Evolutionary conservation across 2,888 invertebrate species (phyloP), one percentile per base, ranked within the genome.

Genomic region (Atrina japonica): DNA sequence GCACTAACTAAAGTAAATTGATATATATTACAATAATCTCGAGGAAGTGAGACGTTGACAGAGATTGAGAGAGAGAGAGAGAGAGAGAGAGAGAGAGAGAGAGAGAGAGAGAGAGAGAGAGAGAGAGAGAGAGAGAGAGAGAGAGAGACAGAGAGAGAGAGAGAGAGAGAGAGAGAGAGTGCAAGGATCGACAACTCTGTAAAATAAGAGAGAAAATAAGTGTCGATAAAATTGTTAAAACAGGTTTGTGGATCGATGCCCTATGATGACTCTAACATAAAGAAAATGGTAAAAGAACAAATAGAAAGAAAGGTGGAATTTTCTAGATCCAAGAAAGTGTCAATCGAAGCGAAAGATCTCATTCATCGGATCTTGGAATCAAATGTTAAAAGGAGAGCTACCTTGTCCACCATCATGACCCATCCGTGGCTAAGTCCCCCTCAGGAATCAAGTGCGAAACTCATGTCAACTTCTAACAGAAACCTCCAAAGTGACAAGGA

Each of bases 331-430:
- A 94, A 93, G 88, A 92, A 74, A n/a, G 61, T 86, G 6, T 70
- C 81, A 1, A 70, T 66, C 0, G 80, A 82, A 9, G 83, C 83
- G 2, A 96, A 95, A 90, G 94, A 94, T 29, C 93, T 97, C 56
- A 95, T 97, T 21, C 92, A 94, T 35, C 94, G 94, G 76, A 94
- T 97, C 75, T 91, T 97, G 70, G 96, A 97, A 89, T 96, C 97
- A 0, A 95, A 97, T 84, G 93, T 96, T 49, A 94, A 94, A 23
- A 83, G 77, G 52, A 75, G 90, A 3, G 77, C 75, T 40, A 81
- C 83, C 7, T 71, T 89, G 1, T 25, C 73, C 0, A 76, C 79
- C 6, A 87, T 89, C 27, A 43, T 76, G n/a, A 70, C 76, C 1
- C 82, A 84, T 63, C 59, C 64, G 0, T 87, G 87, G 87, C 63